Percentiles rank a stretch among this genome's conserved stretches.
phyloP scores from a whole-genome alignment of 2,888 invertebrate species.

The Dilophus febrilis region DNA sequence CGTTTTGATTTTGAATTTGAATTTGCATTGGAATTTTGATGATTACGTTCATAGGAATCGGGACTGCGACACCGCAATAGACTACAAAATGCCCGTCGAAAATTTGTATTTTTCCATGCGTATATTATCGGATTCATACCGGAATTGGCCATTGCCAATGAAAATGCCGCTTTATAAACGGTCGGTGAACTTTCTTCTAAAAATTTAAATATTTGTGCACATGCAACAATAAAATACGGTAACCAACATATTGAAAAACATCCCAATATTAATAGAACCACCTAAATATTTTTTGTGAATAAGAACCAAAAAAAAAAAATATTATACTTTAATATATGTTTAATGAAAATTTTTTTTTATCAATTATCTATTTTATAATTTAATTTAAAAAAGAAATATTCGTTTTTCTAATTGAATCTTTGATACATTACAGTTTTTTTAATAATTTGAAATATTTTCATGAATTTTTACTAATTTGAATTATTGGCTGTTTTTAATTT shows the following conservation, averaged over 20 bases:
- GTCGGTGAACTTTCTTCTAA: slow-evolving; percentile 35
- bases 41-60: slow-evolving; percentile 20
- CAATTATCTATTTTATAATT: background rate
- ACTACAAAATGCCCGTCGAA: slow-evolving; percentile 52
- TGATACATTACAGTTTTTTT: too few relatives aligned
- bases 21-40: background rate
- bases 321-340: too few relatives aligned
- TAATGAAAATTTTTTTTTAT: too few relatives aligned
- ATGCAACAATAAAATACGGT: slow-evolving; percentile 55
- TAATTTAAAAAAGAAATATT: background rate
- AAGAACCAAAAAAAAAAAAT: slow-evolving; percentile 2
- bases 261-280: slow-evolving; percentile 58
- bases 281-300: slow-evolving; percentile 37
- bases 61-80: slow-evolving; percentile 48
- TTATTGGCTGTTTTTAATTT: too few relatives aligned
- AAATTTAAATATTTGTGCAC: slow-evolving; percentile 39
- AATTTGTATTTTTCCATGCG: slow-evolving; percentile 70
- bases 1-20: background rate
- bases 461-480: too few relatives aligned
- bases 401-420: too few relatives aligned
- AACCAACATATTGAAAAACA: slow-evolving; percentile 70
- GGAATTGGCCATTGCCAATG: slow-evolving; percentile 62
- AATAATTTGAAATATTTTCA: too few relatives aligned
- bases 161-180: slow-evolving; percentile 46
- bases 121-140: slow-evolving; percentile 69